Base-by-base conservation (phyloP, 1,140 invertebrate species). In the Callitettix versicolor region DNA sequence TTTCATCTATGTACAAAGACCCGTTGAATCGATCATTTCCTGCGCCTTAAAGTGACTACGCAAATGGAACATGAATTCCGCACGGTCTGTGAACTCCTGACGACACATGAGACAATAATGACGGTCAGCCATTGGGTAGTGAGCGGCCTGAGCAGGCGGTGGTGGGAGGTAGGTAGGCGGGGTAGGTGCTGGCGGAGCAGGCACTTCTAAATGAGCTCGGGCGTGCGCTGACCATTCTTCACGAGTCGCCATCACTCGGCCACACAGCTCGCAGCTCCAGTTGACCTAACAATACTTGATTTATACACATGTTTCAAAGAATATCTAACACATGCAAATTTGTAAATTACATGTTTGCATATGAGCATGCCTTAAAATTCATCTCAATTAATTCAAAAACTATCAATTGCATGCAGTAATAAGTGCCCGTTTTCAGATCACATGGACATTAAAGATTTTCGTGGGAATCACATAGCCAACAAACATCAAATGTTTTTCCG, bases 201-300 rank as follows among this genome's bases (percentile, higher is more conserved):
- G 55, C 34, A 59, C 52, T 17, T 79, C 78, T 54, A 81, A 67
- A 68, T 82, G 79, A 67, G 81, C 81, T 69, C 79, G 79, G 49
- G 82, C 81, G 62, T 86, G 84, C 21, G 81, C 76, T 46, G 77
- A 80, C 83, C 83, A 86, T 64, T 86, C 84, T 59, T 86, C 84
- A 60, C 83, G 73, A 1, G 76, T 81, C 1, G 78, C 75, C 58
- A 85, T 75, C 61, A 80, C 75, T 60, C 81, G 68, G 0, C 82
- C 82, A 60, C 84, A 86, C 3, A 85, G 68, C 67, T 86, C 82
- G 60, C 83, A 86, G 1, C 79, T 78, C 81, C 82, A 86, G 64
- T 65, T 78, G 62, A 73, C 42, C 49, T 46, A 17, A 14, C 26
- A 30, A 30, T 30, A 9, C n/a, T n/a, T n/a, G n/a, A n/a, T n/a